Percentiles rank a stretch among this genome's conserved stretches.
phyloP scores from a whole-genome alignment of 2,113 vertebrate species.

The Epinephelus cyanopodus region DNA sequence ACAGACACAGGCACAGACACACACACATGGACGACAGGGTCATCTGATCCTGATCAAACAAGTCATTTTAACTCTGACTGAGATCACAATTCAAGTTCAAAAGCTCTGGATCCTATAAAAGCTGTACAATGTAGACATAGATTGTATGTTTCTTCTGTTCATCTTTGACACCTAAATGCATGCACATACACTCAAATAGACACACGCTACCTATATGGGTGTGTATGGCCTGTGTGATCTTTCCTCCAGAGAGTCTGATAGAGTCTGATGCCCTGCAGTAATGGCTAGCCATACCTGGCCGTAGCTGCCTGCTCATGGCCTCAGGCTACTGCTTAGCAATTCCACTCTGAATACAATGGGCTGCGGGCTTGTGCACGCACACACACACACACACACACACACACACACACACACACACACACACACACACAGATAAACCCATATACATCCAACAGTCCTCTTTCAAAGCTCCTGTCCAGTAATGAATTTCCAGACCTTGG shows the following conservation, averaged over 20 bases:
- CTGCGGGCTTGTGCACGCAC: conserved; percentile 53
- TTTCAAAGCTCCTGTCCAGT: conserved; percentile 84
- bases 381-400: conserved; percentile 39
- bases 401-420: conserved; percentile 47
- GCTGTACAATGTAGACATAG: conserved; percentile 24
- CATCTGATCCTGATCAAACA: conserved; percentile 55
- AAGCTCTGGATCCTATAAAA: conserved; percentile 43
- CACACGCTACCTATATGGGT: conserved; percentile 62
- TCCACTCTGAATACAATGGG: conserved; percentile 84
- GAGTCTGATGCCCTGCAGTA: conserved; percentile 84
- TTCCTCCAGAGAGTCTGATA: conserved; percentile 82
- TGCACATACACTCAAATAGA: conserved; percentile 49
- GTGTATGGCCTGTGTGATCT: conserved; percentile 74
- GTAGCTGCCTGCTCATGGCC: conserved; percentile 81
- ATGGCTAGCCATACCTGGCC: conserved; percentile 82
- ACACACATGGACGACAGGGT: not conserved
- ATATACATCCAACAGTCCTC: conserved; percentile 68
- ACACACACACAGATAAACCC: conserved; percentile 31
- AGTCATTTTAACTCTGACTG: conserved; percentile 47
- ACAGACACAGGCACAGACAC: not conserved
- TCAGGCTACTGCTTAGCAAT: conserved; percentile 87
- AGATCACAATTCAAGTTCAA: conserved; percentile 55
- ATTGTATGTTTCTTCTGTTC: conserved; percentile 40
- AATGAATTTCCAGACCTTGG: conserved; percentile 87
- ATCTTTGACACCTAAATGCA: conserved; percentile 66